A percentile compares a stretch with the other conserved stretches of the same genome.
These are phyloP conservation scores for Coccyzus lansbergi DNA, from an alignment of 2,797 vertebrate genomes.

Conservation along the genomic window DNA sequence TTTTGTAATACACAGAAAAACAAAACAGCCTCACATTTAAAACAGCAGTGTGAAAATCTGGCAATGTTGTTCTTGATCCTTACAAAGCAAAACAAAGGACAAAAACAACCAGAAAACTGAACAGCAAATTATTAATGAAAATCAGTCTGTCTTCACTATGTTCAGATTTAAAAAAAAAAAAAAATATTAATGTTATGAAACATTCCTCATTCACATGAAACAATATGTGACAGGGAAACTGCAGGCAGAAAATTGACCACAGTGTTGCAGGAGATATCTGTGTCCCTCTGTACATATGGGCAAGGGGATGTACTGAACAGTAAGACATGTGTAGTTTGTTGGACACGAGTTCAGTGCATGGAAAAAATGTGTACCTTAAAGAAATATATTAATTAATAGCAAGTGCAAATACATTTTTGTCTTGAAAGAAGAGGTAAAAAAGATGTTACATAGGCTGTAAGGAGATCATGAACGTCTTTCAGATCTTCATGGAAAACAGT, in stretches of 20 bases:
- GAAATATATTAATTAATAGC: neutral
- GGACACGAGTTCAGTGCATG: neutral
- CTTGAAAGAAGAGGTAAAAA: neutral
- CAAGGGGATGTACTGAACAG: neutral
- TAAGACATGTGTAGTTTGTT: neutral
- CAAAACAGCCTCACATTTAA: neutral
- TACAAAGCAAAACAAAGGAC: neutral
- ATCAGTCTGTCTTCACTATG: neutral
- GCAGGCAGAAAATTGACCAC: neutral
- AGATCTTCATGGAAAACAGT: neutral
- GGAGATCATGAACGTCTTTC: neutral
- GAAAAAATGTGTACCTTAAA: neutral
- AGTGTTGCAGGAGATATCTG: neutral
- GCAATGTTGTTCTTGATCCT: neutral
- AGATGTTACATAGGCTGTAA: neutral
- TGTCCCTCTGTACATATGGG: accelerated
- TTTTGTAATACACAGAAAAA: neutral
- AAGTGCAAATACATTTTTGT: neutral
- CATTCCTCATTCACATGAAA: neutral
- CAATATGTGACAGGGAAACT: no score
- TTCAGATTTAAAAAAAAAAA: neutral
- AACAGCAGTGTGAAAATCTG: neutral
- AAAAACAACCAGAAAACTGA: neutral
- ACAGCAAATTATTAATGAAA: neutral
- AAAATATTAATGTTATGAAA: neutral